Evolutionary conservation across 2,113 vertebrate genomes (phyloP), one percentile per base, ranked within the genome.

Genomic region (Miniopterus natalensis): DNA sequence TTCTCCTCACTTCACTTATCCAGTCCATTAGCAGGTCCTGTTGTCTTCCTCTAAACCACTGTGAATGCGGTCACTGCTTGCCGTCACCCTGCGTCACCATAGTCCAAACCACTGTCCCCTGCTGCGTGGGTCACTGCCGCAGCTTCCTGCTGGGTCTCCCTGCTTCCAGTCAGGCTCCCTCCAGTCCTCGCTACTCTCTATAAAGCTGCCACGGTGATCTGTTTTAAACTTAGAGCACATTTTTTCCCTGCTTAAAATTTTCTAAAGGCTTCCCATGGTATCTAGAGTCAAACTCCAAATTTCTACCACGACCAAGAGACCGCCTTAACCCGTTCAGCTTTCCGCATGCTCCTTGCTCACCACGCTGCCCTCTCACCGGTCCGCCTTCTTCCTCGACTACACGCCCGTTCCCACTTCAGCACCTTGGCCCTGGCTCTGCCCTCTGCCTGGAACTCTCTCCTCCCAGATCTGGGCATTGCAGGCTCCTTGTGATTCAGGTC

Each of bases 331-430:
- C 21, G 31, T 23, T 29, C 51, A 15, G 1, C n/a, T 51, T 57
- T 21, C 27, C 10, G 1, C 4, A 21, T 36, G 21, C 23, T 3
- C 17, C 14, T 18, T 15, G 61, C 57, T 27, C 13, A 23, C 27
- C 5, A 0, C 5, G 20, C 42, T 36, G 1, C 15, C 2, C 7
- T 21, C 45, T 11, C 53, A 1, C 53, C 29, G n/a, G 29, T 8
- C 36, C 14, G 12, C 61, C n/a, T 71, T n/a, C 17, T 23, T 66
- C 40, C 27, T 20, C 5, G 14, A 9, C 25, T 25, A 1, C 5
- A 14, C 40, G 23, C 66, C 49, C 2, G 14, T 75, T 27, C 20
- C 66, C 57, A 40, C 25, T 1, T 40, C 21, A 15, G n/a, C 49
- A 15, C 51, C 15, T 40, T 9, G 8, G 53, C 42, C 25, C 31